A percentile compares a stretch with the other conserved stretches of the same genome.
phyloP scores from a whole-genome alignment of 2,797 vertebrate species.

The Macropus fuliginosus region DNA sequence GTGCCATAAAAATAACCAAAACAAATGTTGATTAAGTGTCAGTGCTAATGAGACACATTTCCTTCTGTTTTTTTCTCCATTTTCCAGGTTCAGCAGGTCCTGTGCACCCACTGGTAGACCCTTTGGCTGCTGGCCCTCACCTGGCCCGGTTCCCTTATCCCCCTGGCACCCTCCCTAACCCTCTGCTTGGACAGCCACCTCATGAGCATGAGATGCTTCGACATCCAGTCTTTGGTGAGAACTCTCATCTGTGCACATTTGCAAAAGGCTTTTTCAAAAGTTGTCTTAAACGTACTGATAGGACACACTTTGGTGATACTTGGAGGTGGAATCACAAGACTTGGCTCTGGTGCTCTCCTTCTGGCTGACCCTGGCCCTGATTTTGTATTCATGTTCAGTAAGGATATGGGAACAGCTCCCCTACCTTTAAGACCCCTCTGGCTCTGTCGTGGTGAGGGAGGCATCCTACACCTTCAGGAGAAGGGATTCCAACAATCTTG shows the following conservation, averaged over 20 bases:
- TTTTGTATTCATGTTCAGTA: neutral
- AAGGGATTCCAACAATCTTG: neutral
- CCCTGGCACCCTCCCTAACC: conserved; percentile 95
- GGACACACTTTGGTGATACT: neutral
- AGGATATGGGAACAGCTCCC: neutral
- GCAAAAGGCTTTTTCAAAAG: too few relatives aligned
- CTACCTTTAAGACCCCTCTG: too few relatives aligned
- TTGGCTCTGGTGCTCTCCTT: neutral
- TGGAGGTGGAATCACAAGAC: neutral
- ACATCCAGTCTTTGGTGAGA: conserved; percentile 97
- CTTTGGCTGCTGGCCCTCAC: conserved; percentile 94
- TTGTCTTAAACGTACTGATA: neutral
- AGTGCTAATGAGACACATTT: fast-evolving
- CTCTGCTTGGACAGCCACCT: conserved; percentile 94
- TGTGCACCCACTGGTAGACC: conserved; percentile 95
- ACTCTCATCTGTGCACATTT: neutral
- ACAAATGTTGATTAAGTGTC: fast-evolving
- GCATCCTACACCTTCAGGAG: neutral
- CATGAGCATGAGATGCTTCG: conserved; percentile 99
- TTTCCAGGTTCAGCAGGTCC: conserved; percentile 92
- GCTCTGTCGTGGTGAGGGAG: neutral
- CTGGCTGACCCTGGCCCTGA: neutral
- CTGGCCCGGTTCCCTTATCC: conserved; percentile 98
- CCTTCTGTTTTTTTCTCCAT: conserved; percentile 6
- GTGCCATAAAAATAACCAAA: neutral